Evolutionary conservation across 2,888 invertebrate genomes (phyloP).

Genomic region (Craniophora ligustri): DNA sequence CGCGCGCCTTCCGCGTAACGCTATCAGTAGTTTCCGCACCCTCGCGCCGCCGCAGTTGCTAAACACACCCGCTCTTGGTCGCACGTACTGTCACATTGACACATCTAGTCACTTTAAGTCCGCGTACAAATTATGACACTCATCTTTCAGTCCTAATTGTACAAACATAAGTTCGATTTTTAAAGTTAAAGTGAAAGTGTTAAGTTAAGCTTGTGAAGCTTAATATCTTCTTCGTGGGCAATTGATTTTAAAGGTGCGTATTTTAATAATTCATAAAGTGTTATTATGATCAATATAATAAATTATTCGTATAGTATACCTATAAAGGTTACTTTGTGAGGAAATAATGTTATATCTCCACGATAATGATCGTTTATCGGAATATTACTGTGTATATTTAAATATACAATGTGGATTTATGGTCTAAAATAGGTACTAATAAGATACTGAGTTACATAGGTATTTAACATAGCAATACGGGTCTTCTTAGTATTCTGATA

Average conservation of each 20-base stretch:
- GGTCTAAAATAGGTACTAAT: slow-evolving; percentile 27
- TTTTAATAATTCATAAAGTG: slow-evolving; percentile 53
- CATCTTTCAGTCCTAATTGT: slow-evolving; percentile 49
- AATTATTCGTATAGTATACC: slow-evolving; percentile 40
- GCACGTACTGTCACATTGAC: slow-evolving; percentile 80
- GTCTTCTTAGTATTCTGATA: slow-evolving; percentile 11
- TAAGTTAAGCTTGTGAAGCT: slow-evolving; percentile 53
- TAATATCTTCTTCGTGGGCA: slow-evolving; percentile 57
- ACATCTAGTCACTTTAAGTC: slow-evolving; percentile 75
- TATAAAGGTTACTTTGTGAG: slow-evolving; percentile 47
- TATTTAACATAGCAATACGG: slow-evolving; percentile 31
- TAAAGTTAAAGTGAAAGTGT: slow-evolving; percentile 58
- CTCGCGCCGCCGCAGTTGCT: slow-evolving; percentile 84
- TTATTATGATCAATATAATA: slow-evolving; percentile 46
- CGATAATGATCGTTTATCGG: slow-evolving; percentile 34
- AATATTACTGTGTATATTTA: slow-evolving; percentile 43
- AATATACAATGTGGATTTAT: slow-evolving; percentile 29
- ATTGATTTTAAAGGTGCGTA: slow-evolving; percentile 65
- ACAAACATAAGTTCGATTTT: slow-evolving; percentile 48
- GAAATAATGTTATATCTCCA: slow-evolving; percentile 38
- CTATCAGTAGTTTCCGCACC: slow-evolving; percentile 88
- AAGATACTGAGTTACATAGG: slow-evolving; percentile 17
- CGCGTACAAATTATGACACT: slow-evolving; percentile 55
- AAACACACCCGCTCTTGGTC: slow-evolving; percentile 85
- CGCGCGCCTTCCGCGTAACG: slow-evolving; percentile 86